These are phyloP conservation scores for Dipodomys spectabilis DNA, from an alignment of 2,113 vertebrate species.

Conservation along the genomic window DNA sequence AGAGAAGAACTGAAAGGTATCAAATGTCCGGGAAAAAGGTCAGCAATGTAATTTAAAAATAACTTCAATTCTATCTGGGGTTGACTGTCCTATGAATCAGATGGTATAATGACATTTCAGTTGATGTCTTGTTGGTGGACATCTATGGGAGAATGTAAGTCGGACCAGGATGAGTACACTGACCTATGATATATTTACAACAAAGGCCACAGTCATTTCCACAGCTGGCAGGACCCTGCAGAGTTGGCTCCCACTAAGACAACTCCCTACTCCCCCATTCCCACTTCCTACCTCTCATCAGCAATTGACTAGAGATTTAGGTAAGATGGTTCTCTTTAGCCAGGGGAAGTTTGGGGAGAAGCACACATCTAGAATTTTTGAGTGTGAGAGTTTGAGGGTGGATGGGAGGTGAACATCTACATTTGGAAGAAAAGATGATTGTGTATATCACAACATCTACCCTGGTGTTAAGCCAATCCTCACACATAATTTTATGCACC, in stretches of 20 bases:
- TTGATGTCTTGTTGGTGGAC: background rate
- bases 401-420: background rate
- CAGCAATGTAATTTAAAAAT: background rate
- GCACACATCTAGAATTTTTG: no score
- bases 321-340: background rate
- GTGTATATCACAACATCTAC: background rate
- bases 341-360: background rate
- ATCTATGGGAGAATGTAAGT: background rate
- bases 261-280: accelerated
- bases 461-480: background rate
- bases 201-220: background rate
- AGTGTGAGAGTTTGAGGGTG: no score
- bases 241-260: background rate
- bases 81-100: background rate
- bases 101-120: background rate
- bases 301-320: background rate
- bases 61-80: background rate
- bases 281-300: no score
- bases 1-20: background rate
- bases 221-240: background rate
- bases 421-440: background rate
- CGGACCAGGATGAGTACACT: no score
- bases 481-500: background rate
- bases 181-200: background rate
- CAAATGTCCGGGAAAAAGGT: background rate